Base-by-base conservation (phyloP, 2,113 vertebrate species). In the Otis tarda region DNA sequence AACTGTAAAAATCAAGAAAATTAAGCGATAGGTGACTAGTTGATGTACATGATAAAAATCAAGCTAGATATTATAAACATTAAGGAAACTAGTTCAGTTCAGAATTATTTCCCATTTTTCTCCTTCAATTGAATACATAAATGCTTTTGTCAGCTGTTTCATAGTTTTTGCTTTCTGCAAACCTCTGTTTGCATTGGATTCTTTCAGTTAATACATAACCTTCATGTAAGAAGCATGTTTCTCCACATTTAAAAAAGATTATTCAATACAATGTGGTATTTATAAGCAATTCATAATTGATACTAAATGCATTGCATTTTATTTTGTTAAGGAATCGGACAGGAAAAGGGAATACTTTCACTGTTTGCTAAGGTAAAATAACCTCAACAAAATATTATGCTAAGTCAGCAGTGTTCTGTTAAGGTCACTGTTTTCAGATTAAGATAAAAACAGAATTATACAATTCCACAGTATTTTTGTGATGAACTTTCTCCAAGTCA, bases 361-460 rank as follows among this genome's bases (percentile, higher is more conserved):
- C 14, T 74, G 24, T 89, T 89, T 88, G 69, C 35, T 70, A 87
- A 90, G 50, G 30, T 59, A 87, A 91, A 93, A 49, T 47, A 87
- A 53, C 18, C 33, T 84, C 73, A 89, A 82, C 75, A 90, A 91
- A 94, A 88, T 53, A 81, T 63, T 86, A 55, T 55, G 87, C 76
- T 63, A 73, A 53, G 7, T 93, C 87, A 94, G 86, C 94, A 90
- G 30, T 39, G 24, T 90, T 88, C 45, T 49, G 86, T 81, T 90
- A 90, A 81, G 8, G 15, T 78, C 2, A 0, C 30, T 60, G 43
- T 57, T 64, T 83, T 71, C 63, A 53, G 67, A 65, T 39, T 35
- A 91, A 85, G 65, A 90, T 84, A 88, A 91, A 85, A 93, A 88
- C 28, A 89, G 59, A 88, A 77, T 59, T 89, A 41, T 20, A 87